phyloP scores from a whole-genome alignment of 2,797 vertebrate species.

The Acanthornis magna region DNA sequence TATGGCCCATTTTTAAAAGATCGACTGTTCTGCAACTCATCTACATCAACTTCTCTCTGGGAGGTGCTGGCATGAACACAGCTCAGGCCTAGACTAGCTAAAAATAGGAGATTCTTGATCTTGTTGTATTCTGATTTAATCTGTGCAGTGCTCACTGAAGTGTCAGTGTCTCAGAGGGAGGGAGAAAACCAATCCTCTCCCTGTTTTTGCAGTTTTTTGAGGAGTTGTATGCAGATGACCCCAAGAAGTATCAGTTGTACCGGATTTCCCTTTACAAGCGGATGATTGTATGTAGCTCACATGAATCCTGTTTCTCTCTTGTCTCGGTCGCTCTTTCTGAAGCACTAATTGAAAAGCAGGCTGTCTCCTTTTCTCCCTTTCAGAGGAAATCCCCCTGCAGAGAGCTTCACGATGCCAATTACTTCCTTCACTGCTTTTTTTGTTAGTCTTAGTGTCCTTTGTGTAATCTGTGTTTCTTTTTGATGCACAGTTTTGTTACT shows the following conservation, averaged over 20 bases:
- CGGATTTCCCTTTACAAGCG: conserved; percentile 94
- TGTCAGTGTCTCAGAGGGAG: neutral
- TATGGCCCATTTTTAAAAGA: neutral
- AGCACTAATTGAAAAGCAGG: conserved; percentile 71
- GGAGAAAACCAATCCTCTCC: conserved; percentile 71
- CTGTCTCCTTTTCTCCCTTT: conserved; percentile 52
- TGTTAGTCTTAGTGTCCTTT: conserved; percentile 49
- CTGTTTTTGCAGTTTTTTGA: conserved; percentile 89
- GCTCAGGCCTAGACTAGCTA: neutral
- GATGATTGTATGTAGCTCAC: conserved; percentile 96
- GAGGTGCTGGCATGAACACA: neutral
- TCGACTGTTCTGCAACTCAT: neutral
- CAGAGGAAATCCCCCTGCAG: conserved; percentile 46
- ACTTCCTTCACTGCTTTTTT: conserved; percentile 67
- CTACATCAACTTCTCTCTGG: neutral
- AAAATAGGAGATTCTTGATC: neutral
- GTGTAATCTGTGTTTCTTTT: conserved; percentile 47
- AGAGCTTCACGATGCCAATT: conserved; percentile 44
- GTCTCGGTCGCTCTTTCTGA: conserved; percentile 55
- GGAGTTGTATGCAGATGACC: conserved; percentile 92
- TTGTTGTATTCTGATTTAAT: conserved; percentile 31
- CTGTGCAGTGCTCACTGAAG: conserved; percentile 26
- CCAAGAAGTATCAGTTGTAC: conserved; percentile 88
- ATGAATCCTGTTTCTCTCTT: conserved; percentile 51
- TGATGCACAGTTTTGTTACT: conserved; percentile 71